A percentile compares a stretch with the other conserved stretches of the same genome.
phyloP scores from a whole-genome alignment of 2,113 vertebrate genomes.

The Lota lota region DNA sequence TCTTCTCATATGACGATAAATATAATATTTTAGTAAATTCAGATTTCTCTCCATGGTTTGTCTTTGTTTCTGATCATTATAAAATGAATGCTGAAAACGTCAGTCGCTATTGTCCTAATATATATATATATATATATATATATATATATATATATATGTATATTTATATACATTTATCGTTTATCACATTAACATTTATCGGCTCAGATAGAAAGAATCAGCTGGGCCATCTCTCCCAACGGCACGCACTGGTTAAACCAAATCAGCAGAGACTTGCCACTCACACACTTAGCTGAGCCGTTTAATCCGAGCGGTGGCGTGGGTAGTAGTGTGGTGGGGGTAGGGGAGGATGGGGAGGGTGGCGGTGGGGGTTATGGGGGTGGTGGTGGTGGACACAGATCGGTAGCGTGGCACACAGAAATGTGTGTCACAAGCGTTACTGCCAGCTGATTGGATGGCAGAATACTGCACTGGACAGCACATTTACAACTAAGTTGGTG shows the following conservation, averaged over 20 bases:
- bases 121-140: neutral
- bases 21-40: neutral
- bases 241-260: constrained; percentile 15
- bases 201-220: constrained; percentile 4
- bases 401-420: neutral
- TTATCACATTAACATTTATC: too few relatives aligned
- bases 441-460: constrained; percentile 1
- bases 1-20: neutral
- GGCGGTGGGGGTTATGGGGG: neutral
- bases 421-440: neutral
- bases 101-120: too few relatives aligned
- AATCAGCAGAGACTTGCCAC: constrained; percentile 4
- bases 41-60: too few relatives aligned
- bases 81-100: too few relatives aligned
- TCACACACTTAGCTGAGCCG: constrained; percentile 30
- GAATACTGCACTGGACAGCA: neutral
- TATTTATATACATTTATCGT: neutral
- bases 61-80: too few relatives aligned
- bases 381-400: too few relatives aligned
- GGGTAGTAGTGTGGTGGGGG: neutral
- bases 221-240: neutral
- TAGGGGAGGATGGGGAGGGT: neutral
- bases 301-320: neutral
- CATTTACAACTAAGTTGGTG: neutral
- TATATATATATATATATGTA: neutral